Percentiles rank a stretch among this genome's conserved stretches.
phyloP scores from a whole-genome alignment of 2,888 invertebrate genomes.

The Cepaea hortensis region DNA sequence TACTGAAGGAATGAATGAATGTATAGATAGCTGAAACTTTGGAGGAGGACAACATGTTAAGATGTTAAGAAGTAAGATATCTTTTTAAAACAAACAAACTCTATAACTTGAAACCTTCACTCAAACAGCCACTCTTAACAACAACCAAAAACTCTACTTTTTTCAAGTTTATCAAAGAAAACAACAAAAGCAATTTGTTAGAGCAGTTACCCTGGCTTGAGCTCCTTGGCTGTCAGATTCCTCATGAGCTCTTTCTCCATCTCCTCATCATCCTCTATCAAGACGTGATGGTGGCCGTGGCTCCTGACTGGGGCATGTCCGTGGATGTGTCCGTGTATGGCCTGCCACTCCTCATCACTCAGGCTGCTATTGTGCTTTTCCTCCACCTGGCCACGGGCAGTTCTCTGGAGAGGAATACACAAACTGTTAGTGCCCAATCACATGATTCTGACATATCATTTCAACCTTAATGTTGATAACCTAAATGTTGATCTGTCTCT shows the following conservation, averaged over 20 bases:
- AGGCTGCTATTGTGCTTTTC: constrained; percentile 41
- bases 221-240: constrained; percentile 33
- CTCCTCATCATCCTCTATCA: constrained; percentile 47
- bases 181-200: neutral
- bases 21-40: no score
- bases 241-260: constrained; percentile 41
- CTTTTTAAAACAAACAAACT: no score
- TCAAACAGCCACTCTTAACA: no score
- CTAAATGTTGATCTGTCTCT: neutral
- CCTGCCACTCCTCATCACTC: constrained; percentile 50
- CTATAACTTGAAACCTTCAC: no score
- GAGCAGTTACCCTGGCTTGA: constrained; percentile 38
- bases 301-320: constrained; percentile 1
- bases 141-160: no score
- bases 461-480: no score
- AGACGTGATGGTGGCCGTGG: constrained; percentile 38
- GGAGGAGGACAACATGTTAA: no score
- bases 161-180: neutral
- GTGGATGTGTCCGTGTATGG: constrained; percentile 23
- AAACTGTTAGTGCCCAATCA: no score
- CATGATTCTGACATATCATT: no score
- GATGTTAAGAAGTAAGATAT: no score
- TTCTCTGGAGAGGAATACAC: neutral
- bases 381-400: constrained; percentile 32
- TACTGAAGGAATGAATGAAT: no score